A percentile compares a stretch with the other conserved stretches of the same genome.
These are phyloP conservation scores for Pterocles burchelli DNA, from an alignment of 2,113 vertebrate genomes.

Conservation along the genomic window DNA sequence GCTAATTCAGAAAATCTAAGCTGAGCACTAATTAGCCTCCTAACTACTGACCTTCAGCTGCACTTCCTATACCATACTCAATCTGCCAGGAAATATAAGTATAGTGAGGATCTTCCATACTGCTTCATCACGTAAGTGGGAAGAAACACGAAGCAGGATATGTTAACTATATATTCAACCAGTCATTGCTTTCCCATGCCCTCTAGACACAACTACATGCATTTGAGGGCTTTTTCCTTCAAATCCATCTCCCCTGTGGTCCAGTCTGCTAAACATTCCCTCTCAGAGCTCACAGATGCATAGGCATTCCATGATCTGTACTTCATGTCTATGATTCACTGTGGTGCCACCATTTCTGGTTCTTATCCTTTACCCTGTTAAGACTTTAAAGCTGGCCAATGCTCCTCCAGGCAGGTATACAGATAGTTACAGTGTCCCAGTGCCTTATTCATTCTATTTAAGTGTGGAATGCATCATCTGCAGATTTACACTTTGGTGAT, in stretches of 20 bases:
- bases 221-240: not conserved
- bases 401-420: not conserved
- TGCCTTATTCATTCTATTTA: not conserved
- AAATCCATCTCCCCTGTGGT: not conserved
- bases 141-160: not conserved
- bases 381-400: not conserved
- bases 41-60: not conserved
- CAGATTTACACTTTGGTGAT: not conserved
- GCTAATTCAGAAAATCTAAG: not conserved
- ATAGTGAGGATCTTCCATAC: not conserved
- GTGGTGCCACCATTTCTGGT: not conserved
- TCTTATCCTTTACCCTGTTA: not conserved
- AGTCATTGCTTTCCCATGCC: not conserved
- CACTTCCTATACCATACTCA: not conserved
- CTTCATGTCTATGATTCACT: not conserved
- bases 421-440: not conserved
- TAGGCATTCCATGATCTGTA: not conserved
- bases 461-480: not conserved
- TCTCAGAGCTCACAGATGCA: not conserved
- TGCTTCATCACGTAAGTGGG: not conserved
- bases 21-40: not conserved
- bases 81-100: not conserved
- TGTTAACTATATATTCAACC: not conserved
- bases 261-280: not conserved
- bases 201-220: not conserved